phyloP scores from a whole-genome alignment of 2,888 invertebrate genomes.

The Camponotus fellah region DNA sequence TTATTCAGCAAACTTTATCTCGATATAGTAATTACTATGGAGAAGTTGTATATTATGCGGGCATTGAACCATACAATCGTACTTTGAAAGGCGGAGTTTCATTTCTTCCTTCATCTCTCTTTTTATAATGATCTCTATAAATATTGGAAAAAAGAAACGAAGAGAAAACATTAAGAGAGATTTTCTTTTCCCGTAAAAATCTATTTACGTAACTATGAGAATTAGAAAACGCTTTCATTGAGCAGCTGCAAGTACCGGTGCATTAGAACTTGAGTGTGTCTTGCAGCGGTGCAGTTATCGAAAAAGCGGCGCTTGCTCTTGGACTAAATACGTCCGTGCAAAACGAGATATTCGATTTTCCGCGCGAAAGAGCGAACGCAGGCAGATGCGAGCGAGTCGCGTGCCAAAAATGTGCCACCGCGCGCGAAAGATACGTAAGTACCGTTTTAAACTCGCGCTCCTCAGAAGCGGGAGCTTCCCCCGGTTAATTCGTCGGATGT shows the following conservation, averaged over 20 bases:
- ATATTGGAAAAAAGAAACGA: neutral
- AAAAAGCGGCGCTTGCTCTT: constrained; percentile 75
- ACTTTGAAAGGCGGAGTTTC: neutral
- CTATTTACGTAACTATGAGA: neutral
- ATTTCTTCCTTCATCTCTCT: neutral
- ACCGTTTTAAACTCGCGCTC: constrained; percentile 61
- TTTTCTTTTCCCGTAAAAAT: neutral
- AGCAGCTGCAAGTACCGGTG: neutral
- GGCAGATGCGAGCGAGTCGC: constrained; percentile 74
- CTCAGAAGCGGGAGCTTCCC: constrained; percentile 41
- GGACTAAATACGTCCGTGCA: constrained; percentile 81
- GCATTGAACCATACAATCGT: neutral
- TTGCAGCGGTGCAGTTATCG: constrained; percentile 67
- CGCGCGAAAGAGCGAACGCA: constrained; percentile 36
- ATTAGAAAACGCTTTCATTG: neutral
- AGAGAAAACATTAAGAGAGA: neutral
- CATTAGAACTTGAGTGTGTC: neutral
- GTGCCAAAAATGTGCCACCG: constrained; percentile 67
- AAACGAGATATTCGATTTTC: constrained; percentile 74
- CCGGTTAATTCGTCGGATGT: constrained; percentile 41
- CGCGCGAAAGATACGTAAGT: constrained; percentile 57
- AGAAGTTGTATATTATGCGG: neutral
- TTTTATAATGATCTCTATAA: neutral
- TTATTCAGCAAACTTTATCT: neutral
- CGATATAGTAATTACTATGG: neutral